Conservation (phyloP, 2,797 vertebrate species). For the Arrhamphus sclerolepis region DNA sequence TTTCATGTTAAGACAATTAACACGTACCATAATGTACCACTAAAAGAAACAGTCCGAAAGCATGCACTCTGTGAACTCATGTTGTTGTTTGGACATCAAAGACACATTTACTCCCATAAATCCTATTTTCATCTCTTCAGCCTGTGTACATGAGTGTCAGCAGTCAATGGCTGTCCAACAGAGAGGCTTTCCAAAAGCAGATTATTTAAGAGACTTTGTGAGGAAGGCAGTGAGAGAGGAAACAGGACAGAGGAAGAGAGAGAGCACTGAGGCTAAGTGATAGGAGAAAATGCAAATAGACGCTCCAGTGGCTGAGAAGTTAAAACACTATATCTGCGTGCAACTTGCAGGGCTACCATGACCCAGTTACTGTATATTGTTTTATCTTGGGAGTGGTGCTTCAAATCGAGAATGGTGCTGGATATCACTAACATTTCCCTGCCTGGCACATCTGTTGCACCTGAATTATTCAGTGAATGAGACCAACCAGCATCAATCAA, state of each 20-base stretch:
- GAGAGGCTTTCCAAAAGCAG: constrained; percentile 53
- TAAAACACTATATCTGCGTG: constrained; percentile 58
- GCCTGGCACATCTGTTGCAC: constrained; percentile 71
- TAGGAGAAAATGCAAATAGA: constrained; percentile 60
- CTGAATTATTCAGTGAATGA: constrained; percentile 77
- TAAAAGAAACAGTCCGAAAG: constrained; percentile 41
- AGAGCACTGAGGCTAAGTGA: constrained; percentile 49
- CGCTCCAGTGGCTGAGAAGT: constrained; percentile 53
- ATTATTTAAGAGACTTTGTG: constrained; percentile 53
- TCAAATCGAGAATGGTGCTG: constrained; percentile 58
- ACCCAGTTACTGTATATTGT: constrained; percentile 73
- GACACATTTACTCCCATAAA: constrained; percentile 49
- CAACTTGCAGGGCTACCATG: constrained; percentile 62
- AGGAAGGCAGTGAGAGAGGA: constrained; percentile 11
- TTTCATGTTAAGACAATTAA: constrained; percentile 39
- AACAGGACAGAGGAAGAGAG: constrained; percentile 17
- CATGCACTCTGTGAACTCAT: constrained; percentile 17
- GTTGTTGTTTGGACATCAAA: constrained; percentile 44
- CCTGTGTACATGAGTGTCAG: constrained; percentile 24
- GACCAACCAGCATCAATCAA: constrained; percentile 70
- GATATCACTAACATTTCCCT: constrained; percentile 75
- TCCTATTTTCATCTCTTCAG: constrained; percentile 36
- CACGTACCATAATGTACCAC: too few species aligned
- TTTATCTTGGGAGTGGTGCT: constrained; percentile 62
- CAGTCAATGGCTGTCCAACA: constrained; percentile 38